Evolutionary conservation across 1,140 invertebrate genomes (phyloP), one percentile per base, ranked within the genome.

Genomic region (Drosophila arawakana): DNA sequence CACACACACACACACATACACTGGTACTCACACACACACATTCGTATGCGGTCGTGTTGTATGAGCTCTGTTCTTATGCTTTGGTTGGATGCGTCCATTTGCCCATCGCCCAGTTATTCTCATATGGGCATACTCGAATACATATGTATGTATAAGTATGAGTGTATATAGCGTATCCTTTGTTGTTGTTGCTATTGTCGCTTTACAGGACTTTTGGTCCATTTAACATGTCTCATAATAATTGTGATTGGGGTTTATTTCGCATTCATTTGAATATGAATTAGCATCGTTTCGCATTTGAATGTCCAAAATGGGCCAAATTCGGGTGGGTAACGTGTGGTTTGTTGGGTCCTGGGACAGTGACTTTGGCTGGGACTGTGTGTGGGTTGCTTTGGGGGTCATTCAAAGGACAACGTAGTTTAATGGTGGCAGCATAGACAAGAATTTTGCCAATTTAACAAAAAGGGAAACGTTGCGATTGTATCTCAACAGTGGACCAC

Each of bases 171-270:
- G 50, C 54, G 61, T 44, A 15, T 68, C 43, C 44, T 52, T 50
- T 55, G 55, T 62, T 46, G 55, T 62, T 46, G 54, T n/a, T 55
- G 46, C 30, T 57, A 15, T 69, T 71, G 82, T 67, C 54, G 55
- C 76, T 79, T 44, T 58, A 70, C 60, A 91, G 89, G 89, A 91
- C 84, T 91, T 85, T 91, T 91, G 89, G 89, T 89, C 89, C 89
- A 91, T 91, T 91, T 91, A 91, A 91, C 89, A 91, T 91, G 89
- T 91, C 89, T 91, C 84, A 84, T 91, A 91, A 91, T 91, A 91
- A 91, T 91, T 89, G 84, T 82, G 84, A 91, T 91, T 91, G 84
- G 90, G 84, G 90, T 91, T 91, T 80, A 89, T 73, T 89, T 82
- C 74, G 84, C 78, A 85, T 91, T 89, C 89, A 91, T 91, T 91